Percentiles rank a stretch among this genome's conserved stretches.
Conservation (phyloP, 2,113 vertebrate species). For the Alethe castanea region DNA sequence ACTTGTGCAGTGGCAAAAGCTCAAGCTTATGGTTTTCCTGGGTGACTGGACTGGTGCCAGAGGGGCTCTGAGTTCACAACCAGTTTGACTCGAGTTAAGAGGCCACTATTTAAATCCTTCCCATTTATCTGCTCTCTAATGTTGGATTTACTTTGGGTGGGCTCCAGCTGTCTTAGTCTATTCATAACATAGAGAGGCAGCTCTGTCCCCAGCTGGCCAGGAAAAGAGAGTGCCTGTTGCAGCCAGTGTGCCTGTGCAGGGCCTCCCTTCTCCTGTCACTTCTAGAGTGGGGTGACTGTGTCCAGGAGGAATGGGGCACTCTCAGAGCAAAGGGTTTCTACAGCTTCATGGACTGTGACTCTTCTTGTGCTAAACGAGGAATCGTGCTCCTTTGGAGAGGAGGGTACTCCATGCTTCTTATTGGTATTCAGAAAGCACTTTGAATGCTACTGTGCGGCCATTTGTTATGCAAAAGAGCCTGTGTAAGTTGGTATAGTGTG, state of each 20-base stretch:
- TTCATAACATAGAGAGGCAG: background rate
- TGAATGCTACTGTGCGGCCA: conserved; percentile 52
- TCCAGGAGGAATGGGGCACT: background rate
- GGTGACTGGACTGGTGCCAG: background rate
- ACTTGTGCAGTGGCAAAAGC: background rate
- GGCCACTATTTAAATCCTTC: conserved; percentile 28
- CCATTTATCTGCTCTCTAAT: conserved; percentile 19
- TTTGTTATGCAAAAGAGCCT: conserved; percentile 67
- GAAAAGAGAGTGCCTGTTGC: background rate
- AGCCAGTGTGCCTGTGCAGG: background rate
- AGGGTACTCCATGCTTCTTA: conserved; percentile 10
- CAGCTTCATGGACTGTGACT: background rate
- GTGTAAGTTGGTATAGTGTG: conserved; percentile 20
- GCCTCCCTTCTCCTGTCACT: background rate
- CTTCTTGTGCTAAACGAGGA: conserved; percentile 22
- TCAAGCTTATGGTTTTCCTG: background rate
- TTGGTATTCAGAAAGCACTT: conserved; percentile 56
- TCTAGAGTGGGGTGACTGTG: background rate
- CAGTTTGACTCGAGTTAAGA: conserved; percentile 7
- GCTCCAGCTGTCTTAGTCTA: conserved; percentile 26
- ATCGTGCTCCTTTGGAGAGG: background rate
- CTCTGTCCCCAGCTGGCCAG: background rate
- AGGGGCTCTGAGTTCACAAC: conserved; percentile 5
- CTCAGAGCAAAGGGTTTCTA: background rate
- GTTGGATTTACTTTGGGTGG: conserved; percentile 48